Conservation (phyloP, 2,888 invertebrate genomes). For the Anagyrus pseudococci region DNA sequence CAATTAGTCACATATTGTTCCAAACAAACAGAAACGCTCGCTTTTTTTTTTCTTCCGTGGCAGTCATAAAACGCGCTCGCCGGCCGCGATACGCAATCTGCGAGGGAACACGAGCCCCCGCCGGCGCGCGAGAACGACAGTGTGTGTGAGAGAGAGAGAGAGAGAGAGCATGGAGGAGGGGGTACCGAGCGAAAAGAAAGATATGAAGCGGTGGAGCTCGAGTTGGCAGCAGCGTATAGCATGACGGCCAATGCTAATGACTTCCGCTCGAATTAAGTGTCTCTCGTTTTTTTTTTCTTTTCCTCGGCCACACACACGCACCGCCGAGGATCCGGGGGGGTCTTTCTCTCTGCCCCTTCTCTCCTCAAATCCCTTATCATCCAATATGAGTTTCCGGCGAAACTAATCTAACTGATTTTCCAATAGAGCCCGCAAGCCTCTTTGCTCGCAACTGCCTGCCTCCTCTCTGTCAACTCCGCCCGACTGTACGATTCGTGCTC, state of each 20-base stretch:
- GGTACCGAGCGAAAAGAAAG: constrained; percentile 13
- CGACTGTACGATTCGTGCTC: no score
- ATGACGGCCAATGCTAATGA: constrained; percentile 32
- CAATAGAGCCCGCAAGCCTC: constrained; percentile 26
- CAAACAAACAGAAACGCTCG: no score
- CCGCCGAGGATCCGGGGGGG: neutral
- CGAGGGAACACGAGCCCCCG: no score
- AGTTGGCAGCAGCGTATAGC: no score
- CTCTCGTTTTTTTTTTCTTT: constrained; percentile 10
- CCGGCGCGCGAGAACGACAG: constrained; percentile 21
- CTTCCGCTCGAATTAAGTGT: constrained; percentile 26
- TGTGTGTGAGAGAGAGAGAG: constrained; percentile 23
- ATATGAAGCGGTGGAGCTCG: no score
- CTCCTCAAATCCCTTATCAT: constrained; percentile 31
- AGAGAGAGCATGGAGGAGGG: constrained; percentile 19
- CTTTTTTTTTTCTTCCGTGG: no score
- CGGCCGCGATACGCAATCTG: no score
- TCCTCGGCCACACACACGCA: neutral
- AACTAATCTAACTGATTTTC: constrained; percentile 30
- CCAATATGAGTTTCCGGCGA: constrained; percentile 24
- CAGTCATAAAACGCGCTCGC: no score
- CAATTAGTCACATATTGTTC: no score
- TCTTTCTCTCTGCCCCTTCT: neutral
- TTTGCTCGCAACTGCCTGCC: no score
- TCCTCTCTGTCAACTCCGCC: no score